Base-by-base conservation (phyloP, 2,888 invertebrate species). In the Tetropium fuscum region DNA sequence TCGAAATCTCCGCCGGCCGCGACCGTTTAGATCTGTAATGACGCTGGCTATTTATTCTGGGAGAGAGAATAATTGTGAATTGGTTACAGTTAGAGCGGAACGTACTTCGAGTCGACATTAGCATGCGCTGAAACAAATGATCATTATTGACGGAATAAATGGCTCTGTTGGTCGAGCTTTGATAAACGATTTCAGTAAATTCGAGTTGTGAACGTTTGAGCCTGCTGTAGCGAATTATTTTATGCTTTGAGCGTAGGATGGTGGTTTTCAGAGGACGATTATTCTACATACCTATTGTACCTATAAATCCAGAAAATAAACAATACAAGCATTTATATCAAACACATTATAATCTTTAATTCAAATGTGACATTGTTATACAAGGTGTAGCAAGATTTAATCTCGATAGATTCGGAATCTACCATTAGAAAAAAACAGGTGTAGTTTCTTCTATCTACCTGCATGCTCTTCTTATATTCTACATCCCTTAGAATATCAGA, bases 71-170 rank as follows among this genome's bases (percentile, higher is more conserved):
- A 48, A 48, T 48, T 38, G 22, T 18, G 5, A 44, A 30, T 25
- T 30, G 44, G 48, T 15, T 48, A 34, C 48, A 20, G 36, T 48
- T 32, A n/a, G 34, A 11, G 48, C 11, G 16, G 48, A 15, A 18
- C 8, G 30, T 32, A 11, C 30, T 0, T 10, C 1, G 45, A 32
- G 10, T 11, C 5, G 18, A 36, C 48, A 36, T 36, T 36, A 36
- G 36, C 8, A 36, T 36, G 48, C 48, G 36, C 48, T 15, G 19
- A 22, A 48, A 41, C 22, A 36, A 48, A 48, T 38, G 48, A 18
- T 22, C 48, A 15, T 48, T 48, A 48, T 48, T 36, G 48, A 48
- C 36, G 15, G 25, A 36, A 48, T 48, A 22, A 36, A 48, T 48
- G 22, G 36, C 36, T 5, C 13, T 5, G 22, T 22, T 48, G 6